Base-by-base conservation (phyloP, 2,888 invertebrate species). In the Blastobasis adustella region DNA sequence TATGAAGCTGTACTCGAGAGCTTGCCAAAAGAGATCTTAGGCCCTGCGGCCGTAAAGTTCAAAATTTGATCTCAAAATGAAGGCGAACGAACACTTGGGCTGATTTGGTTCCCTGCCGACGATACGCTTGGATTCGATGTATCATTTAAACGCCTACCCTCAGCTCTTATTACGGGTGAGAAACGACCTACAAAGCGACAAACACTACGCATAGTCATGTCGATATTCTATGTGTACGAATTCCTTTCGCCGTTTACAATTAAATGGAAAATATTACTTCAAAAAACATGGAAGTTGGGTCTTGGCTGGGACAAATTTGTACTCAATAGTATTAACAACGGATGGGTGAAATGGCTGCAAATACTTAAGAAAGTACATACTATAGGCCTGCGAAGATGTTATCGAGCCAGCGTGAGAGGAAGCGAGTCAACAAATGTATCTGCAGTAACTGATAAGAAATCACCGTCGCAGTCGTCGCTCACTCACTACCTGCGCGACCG, bases 21-120 rank as follows among this genome's bases (percentile, higher is more conserved):
- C 41, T 5, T 66, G 38, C 63, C 65, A 46, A 54, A 58, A 49
- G 58, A 59, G 5, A 47, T 57, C n/a, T 43, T 62, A 39, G 23
- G 49, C 7, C 4, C 40, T 1, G 37, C 46, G 1, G 51, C 53
- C 4, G 50, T 51, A 49, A 56, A 43, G 49, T 54, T 53, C 10
- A 49, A 54, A 23, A 10, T 52, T 4, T n/a, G n/a, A n/a, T n/a
- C n/a, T 23, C 53, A 43, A 5, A 6, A 49, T 49, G 53, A 10
- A 46, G 54, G 39, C 43, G 59, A 60, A 45, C 53, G 55, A 5
- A 56, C 51, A 10, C 47, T 57, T 3, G 57, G 57, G 4, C 43
- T 57, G 36, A 44, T 55, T 6, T 57, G 55, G 57, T 43, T 47
- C 37, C 47, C 54, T 6, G 36, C 39, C 8, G 40, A 10, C 6